Conservation (phyloP, 1,140 invertebrate species). For the Holotrichia oblita region DNA sequence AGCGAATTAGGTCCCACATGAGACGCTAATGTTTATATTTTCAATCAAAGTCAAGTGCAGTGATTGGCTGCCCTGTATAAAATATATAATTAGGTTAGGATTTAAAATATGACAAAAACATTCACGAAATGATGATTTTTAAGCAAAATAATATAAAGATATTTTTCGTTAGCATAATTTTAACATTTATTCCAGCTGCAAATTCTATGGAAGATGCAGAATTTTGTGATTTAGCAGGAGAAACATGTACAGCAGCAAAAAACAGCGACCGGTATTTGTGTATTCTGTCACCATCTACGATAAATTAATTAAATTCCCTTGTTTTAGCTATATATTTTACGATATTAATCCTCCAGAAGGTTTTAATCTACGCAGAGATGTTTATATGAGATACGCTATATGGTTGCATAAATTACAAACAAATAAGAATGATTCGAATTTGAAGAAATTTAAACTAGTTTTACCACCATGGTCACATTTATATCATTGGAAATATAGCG, state of each 20-base stretch:
- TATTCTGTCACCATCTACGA: not conserved
- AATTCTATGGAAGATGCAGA: not conserved
- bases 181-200: not conserved
- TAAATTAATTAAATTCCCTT: not conserved
- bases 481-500: conserved; percentile 86
- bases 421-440: conserved; percentile 59
- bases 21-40: no score
- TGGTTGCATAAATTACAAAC: conserved; percentile 74
- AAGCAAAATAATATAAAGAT: no score
- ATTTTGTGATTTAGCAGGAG: not conserved
- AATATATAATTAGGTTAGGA: no score
- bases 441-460: conserved; percentile 70
- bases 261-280: not conserved
- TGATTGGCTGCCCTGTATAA: no score
- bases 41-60: no score
- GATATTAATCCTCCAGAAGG: conserved; percentile 95
- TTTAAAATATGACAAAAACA: no score
- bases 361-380: conserved; percentile 95
- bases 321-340: conserved; percentile 80
- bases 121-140: no score
- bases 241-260: not conserved
- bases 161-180: not conserved
- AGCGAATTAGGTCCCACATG: no score
- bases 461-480: conserved; percentile 91
- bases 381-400: conserved; percentile 91